Evolutionary conservation across 2,113 vertebrate species (phyloP).

Genomic region (Xiphias gladius): DNA sequence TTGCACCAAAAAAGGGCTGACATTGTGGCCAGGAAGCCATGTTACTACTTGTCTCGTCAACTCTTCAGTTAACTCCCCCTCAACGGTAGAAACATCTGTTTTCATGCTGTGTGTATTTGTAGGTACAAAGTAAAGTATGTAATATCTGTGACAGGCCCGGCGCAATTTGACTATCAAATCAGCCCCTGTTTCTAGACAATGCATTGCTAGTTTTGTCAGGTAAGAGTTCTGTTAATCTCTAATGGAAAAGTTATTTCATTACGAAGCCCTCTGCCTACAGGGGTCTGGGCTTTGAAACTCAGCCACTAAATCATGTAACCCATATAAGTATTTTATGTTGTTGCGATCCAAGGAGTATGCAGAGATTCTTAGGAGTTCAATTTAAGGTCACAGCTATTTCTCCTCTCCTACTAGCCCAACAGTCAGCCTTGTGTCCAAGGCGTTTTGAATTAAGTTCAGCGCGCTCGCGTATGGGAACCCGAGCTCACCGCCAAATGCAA

Average conservation of each 20-base stretch:
- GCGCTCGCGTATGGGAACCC: conserved; percentile 84
- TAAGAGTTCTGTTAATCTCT: conserved; percentile 47
- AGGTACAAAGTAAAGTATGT: conserved; percentile 20
- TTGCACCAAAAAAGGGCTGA: background rate
- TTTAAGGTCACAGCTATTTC: conserved; percentile 83
- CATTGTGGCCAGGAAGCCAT: background rate
- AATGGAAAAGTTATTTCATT: conserved; percentile 59
- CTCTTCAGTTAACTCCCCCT: conserved; percentile 5
- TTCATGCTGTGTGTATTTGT: conserved; percentile 20
- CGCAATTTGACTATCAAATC: conserved; percentile 70
- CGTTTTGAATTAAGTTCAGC: conserved; percentile 81
- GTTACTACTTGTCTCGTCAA: background rate
- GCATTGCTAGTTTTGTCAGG: conserved; percentile 38
- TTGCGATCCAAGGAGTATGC: conserved; percentile 74
- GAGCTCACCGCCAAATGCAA: conserved; percentile 84
- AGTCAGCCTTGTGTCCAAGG: conserved; percentile 83
- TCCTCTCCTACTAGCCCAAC: conserved; percentile 80
- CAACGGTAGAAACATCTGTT: background rate
- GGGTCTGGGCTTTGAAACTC: conserved; percentile 73
- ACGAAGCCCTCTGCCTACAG: conserved; percentile 43
- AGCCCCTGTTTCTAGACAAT: conserved; percentile 37
- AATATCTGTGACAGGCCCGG: conserved; percentile 4
- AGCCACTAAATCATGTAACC: conserved; percentile 81
- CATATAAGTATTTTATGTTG: conserved; percentile 79
- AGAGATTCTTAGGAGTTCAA: conserved; percentile 84